These are phyloP conservation scores for Ephydatia muelleri DNA, from an alignment of 37 sponge, comb jelly and placozoan genomes.

Conservation along the genomic window DNA sequence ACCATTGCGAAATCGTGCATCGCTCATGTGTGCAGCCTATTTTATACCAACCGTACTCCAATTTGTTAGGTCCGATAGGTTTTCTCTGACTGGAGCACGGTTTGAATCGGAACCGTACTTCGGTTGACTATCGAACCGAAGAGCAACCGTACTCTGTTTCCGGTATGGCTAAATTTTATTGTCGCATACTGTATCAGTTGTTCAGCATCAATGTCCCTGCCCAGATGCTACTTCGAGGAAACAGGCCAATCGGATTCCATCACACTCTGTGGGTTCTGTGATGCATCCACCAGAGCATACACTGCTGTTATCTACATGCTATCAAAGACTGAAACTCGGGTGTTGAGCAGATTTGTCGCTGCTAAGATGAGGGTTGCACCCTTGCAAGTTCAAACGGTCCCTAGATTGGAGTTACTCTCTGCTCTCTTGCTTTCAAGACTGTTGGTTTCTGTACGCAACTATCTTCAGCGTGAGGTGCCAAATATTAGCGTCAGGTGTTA, in stretches of 20 bases:
- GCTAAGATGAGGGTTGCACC: conserved; percentile 61
- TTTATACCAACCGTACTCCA: too few relatives aligned
- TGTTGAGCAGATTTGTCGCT: conserved; percentile 28
- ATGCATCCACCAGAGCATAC: conserved; percentile 52
- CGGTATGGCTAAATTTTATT: too few relatives aligned
- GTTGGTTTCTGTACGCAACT: conserved; percentile 8
- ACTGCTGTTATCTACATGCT: conserved; percentile 57
- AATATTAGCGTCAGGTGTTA: conserved; percentile 22
- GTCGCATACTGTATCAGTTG: background rate
- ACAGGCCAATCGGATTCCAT: background rate
- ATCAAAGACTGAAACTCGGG: conserved; percentile 6
- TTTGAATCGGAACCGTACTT: too few relatives aligned
- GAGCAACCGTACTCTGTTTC: too few relatives aligned
- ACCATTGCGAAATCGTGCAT: too few relatives aligned
- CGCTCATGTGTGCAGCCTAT: too few relatives aligned
- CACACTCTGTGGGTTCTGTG: conserved; percentile 60
- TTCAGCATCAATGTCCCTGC: conserved; percentile 27
- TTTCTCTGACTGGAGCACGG: too few relatives aligned
- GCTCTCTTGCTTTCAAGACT: conserved; percentile 46
- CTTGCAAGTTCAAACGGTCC: conserved; percentile 40
- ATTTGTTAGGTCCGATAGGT: too few relatives aligned
- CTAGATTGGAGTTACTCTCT: conserved; percentile 51
- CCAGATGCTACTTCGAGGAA: conserved; percentile 31
- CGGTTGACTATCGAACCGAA: too few relatives aligned
- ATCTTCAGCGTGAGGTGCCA: background rate